Evolutionary conservation across 1,140 invertebrate genomes (phyloP), one percentile per base, ranked within the genome.

Genomic region (Ectropis grisescens): DNA sequence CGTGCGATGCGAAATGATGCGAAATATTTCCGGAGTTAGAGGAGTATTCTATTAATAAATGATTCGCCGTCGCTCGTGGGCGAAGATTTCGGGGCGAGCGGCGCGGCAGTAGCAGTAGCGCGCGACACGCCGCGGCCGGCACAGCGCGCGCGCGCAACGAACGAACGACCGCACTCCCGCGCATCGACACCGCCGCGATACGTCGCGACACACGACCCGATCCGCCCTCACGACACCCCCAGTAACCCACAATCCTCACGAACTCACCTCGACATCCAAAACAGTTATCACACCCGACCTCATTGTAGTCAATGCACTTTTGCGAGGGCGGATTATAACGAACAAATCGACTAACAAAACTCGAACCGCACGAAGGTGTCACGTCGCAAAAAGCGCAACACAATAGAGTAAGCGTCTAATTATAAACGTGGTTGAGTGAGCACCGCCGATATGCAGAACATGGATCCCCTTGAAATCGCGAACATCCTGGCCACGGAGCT

Each of bases 401-500:
- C 75, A 80, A 75, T 80, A 80, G 71, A 67, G 71, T 74, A 70
- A 76, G 66, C 68, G 70, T 69, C 76, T 81, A 81, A 81, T 72
- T 69, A 67, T 81, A 81, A 74, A 62, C 72, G 72, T 67, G 64
- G 56, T 64, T 61, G 60, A 59, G 50, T 48, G 48, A 61, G 43
- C 55, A 55, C 40, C 51, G 49, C 34, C 38, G 53, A 65, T 43
- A 78, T 81, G 72, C 72, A 78, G 71, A 74, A 81, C 71, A 88
- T 91, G 81, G 90, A 92, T 84, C 88, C 90, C 51, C 86, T 88
- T 82, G 91, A 92, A 83, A 89, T 92, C 68, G 89, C 90, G 39
- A 91, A 88, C 79, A 89, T 92, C 74, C 85, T 92, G 50, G 90
- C 90, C 54, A 91, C 89, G 71, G 91, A 92, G 84, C 84, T 92